A percentile compares a stretch with the other conserved stretches of the same genome.
phyloP scores from a whole-genome alignment of 2,113 vertebrate species.

The Thamnophis sirtalis region DNA sequence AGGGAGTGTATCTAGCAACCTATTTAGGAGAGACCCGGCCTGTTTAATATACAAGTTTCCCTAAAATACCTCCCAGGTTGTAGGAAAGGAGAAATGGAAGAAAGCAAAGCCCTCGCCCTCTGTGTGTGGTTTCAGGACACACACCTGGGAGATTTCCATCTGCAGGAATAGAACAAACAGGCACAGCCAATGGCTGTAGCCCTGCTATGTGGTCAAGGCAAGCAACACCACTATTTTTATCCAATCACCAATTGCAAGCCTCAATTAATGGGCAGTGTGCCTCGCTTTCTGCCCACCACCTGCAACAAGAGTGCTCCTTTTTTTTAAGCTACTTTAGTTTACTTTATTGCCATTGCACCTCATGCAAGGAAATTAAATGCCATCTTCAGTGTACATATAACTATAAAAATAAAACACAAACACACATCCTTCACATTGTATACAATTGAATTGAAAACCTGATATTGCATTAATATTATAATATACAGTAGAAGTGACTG shows the following conservation, averaged over 20 bases:
- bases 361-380: too few relatives aligned
- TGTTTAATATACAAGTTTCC: neutral
- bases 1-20: neutral
- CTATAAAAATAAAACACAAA: too few relatives aligned
- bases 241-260: neutral
- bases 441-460: too few relatives aligned
- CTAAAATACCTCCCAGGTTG: neutral
- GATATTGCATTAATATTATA: too few relatives aligned
- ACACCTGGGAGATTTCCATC: neutral
- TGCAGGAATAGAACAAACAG: neutral
- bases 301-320: slow-evolving; percentile 18
- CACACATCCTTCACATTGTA: too few relatives aligned
- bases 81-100: neutral
- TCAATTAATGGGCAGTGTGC: neutral
- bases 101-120: neutral
- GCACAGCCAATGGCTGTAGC: neutral
- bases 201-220: neutral
- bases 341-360: too few relatives aligned
- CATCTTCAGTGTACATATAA: too few relatives aligned
- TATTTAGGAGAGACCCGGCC: neutral
- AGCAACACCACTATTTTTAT: neutral
- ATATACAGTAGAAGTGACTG: too few relatives aligned
- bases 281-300: slow-evolving; percentile 20
- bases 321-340: too few relatives aligned
- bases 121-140: neutral